Conservation (phyloP, 2,113 vertebrate species). For the Platichthys stellatus region DNA sequence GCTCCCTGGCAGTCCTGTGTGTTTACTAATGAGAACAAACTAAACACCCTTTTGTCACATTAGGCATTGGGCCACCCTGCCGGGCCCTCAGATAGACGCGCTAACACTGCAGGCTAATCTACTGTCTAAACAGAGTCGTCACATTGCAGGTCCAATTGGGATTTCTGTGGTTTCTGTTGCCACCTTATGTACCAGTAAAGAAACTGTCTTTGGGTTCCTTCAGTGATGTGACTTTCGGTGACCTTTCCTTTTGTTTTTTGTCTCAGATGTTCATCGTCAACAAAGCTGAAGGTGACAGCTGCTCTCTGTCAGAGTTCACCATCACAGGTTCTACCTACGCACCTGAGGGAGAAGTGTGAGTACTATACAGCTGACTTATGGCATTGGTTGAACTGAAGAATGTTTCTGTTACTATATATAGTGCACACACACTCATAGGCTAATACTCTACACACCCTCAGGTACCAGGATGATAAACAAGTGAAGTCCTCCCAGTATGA, state of each 20-base stretch:
- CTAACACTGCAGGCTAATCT: constrained; percentile 30
- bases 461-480: constrained; percentile 89
- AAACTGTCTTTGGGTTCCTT: background rate
- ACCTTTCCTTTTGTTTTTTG: constrained; percentile 12
- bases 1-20: constrained; percentile 38
- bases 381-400: background rate
- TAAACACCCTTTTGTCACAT: constrained; percentile 33
- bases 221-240: background rate
- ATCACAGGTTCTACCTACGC: constrained; percentile 97
- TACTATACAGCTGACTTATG: constrained; percentile 47
- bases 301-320: constrained; percentile 93
- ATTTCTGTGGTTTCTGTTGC: constrained; percentile 57
- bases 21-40: constrained; percentile 53
- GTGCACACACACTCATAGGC: background rate
- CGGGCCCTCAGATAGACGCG: background rate
- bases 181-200: constrained; percentile 55
- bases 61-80: constrained; percentile 39
- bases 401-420: background rate
- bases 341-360: constrained; percentile 97
- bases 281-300: constrained; percentile 89
- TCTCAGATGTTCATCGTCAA: constrained; percentile 94
- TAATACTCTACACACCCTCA: constrained; percentile 63
- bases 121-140: constrained; percentile 2
- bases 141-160: background rate
- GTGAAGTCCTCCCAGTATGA: constrained; percentile 90